Evolutionary conservation across 2,797 vertebrate genomes (phyloP).

Genomic region (Trichosurus vulpecula): DNA sequence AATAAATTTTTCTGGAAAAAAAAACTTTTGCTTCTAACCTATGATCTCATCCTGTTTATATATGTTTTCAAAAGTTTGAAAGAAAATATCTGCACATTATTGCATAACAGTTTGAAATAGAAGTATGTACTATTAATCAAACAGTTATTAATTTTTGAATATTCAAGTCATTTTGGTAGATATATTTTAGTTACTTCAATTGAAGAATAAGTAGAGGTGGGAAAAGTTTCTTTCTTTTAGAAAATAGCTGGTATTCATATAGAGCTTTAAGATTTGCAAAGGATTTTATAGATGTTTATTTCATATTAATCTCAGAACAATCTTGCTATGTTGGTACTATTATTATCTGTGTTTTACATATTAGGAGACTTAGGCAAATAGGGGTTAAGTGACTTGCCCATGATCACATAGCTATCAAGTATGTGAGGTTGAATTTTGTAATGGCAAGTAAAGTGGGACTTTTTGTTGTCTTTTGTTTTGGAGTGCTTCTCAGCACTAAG

Average conservation of each 20-base stretch:
- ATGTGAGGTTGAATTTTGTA: no score
- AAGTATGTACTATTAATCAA: conserved; percentile 18
- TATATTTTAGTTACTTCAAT: conserved; percentile 18
- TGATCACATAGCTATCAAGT: no score
- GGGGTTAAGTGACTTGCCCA: no score
- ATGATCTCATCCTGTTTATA: background rate
- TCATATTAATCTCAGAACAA: background rate
- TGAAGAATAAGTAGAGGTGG: conserved; percentile 27
- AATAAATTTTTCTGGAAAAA: conserved; percentile 24
- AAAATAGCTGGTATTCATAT: conserved; percentile 9
- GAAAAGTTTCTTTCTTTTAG: background rate
- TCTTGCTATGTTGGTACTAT: no score
- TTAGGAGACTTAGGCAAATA: no score
- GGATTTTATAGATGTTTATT: background rate
- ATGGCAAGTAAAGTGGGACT: no score
- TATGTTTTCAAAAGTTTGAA: conserved; percentile 10
- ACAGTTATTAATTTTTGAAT: background rate
- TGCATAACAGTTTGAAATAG: background rate
- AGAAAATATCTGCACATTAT: conserved; percentile 3
- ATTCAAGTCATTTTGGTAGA: background rate
- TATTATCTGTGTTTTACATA: background rate
- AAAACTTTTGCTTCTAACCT: conserved; percentile 4
- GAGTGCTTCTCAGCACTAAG: no score
- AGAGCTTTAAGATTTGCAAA: background rate
- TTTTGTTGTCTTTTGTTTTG: no score